Percentiles rank a stretch among this genome's conserved stretches.
These are phyloP conservation scores for Cosmorhoe ocellata DNA, from an alignment of 2,888 invertebrate species.

Conservation along the genomic window DNA sequence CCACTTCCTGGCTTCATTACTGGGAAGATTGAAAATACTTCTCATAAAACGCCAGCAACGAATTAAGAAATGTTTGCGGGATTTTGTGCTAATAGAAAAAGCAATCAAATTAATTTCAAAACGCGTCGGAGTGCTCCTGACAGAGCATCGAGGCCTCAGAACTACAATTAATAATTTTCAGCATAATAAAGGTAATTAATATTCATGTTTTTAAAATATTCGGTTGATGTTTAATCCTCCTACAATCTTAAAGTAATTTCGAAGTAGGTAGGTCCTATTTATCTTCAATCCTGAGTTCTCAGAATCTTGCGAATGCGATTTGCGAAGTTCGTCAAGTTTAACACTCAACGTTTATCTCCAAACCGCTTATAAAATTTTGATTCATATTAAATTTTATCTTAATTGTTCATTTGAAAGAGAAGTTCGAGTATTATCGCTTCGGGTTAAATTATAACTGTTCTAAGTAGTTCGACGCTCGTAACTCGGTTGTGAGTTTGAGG, in stretches of 20 bases:
- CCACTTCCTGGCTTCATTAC: slow-evolving; percentile 57
- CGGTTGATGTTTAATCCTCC: slow-evolving; percentile 12
- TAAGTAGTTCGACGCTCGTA: slow-evolving; percentile 31
- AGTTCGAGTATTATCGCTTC: slow-evolving; percentile 64
- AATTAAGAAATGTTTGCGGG: slow-evolving; percentile 13
- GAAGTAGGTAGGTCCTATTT: slow-evolving; percentile 13
- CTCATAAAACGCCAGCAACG: slow-evolving; percentile 9
- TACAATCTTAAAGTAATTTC: slow-evolving; percentile 30
- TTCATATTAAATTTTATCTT: slow-evolving; percentile 78
- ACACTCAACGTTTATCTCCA: slow-evolving; percentile 75
- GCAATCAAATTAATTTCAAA: slow-evolving; percentile 2
- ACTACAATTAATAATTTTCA: neutral
- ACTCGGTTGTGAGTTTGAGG: slow-evolving; percentile 23
- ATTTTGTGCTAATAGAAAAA: slow-evolving; percentile 1
- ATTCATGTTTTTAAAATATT: neutral
- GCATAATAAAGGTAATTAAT: too few species aligned
- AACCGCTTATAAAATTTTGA: slow-evolving; percentile 78
- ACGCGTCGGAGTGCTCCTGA: neutral
- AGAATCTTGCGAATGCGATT: slow-evolving; percentile 48
- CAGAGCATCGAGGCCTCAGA: neutral
- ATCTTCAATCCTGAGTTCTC: slow-evolving; percentile 34
- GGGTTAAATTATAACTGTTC: slow-evolving; percentile 47
- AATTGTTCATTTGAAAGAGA: slow-evolving; percentile 71
- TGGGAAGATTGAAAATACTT: slow-evolving; percentile 25
- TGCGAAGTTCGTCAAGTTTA: slow-evolving; percentile 68